Base-by-base conservation (phyloP, 2,888 invertebrate genomes). In the Pollenia griseotomentosa region DNA sequence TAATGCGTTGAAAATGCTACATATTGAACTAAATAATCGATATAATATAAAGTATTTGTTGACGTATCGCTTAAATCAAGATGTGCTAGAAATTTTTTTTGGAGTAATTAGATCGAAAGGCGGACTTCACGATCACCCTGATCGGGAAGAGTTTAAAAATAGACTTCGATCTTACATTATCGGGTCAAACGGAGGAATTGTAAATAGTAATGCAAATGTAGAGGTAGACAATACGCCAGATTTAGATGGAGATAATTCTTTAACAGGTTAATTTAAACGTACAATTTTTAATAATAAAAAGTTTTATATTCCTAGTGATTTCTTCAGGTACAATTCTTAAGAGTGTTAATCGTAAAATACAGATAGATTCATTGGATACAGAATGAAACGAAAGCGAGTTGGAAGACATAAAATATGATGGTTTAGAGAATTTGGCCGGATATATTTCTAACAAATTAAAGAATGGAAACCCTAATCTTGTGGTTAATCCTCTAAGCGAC, bases 51-150 rank as follows among this genome's bases (percentile, higher is more conserved):
- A 77, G 9, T 23, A 61, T 61, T 33, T 61, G 33, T 61, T 61
- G 40, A 61, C 40, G 61, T 61, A 61, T 61, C 61, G 61, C 61
- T 61, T 74, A 14, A 74, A 74, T 46, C 74, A 74, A 44, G 74
- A 59, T 44, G 61, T 59, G 48, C 48, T 78, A 19, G 66, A 78
- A 78, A 66, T 53, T 66, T 78, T 78, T 77, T 66, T 66, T 46
- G 19, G 19, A 19, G 19, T 1, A 19, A 19, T 19, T 19, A 19
- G 19, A 19, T 19, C 19, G 19, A 19, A 19, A 19, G 19, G 19
- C 19, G 19, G 19, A 19, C 19, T 19, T 19, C 19, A 19, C 19
- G 19, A 19, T 19, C 19, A 19, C 19, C 19, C 19, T 19, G 19
- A 19, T 19, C 59, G 51, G 16, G 33, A 74, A 16, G 74, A 59